Evolutionary conservation across 1,140 invertebrate genomes (phyloP).

Genomic region (Uloborus diversus): DNA sequence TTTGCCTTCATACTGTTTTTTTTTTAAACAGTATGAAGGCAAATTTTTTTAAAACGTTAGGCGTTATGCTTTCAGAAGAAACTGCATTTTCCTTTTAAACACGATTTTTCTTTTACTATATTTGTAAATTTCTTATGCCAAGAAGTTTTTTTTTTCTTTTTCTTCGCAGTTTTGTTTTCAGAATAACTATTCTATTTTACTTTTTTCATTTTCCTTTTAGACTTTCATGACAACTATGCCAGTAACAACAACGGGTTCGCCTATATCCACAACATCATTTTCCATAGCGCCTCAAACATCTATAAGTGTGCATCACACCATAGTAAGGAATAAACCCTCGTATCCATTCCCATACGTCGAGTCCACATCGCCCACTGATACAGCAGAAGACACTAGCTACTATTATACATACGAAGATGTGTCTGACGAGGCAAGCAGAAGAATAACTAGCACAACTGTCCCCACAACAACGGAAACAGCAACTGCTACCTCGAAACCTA

Average conservation of each 20-base stretch:
- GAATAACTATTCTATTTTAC: too few species aligned
- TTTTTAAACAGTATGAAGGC: too few species aligned
- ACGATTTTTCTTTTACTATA: too few species aligned
- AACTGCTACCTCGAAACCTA: background rate
- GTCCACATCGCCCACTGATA: constrained; percentile 10
- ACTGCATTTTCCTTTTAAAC: too few species aligned
- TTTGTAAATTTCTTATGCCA: too few species aligned
- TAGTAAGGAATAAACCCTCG: constrained; percentile 37
- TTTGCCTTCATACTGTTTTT: too few species aligned
- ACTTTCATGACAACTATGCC: background rate
- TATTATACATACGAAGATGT: constrained; percentile 50
- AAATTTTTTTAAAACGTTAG: too few species aligned
- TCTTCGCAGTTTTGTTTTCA: too few species aligned
- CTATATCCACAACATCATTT: background rate
- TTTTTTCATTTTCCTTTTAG: background rate
- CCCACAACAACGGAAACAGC: background rate
- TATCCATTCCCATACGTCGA: constrained; percentile 30
- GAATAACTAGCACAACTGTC: background rate
- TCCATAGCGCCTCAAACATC: constrained; percentile 38
- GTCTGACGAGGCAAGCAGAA: constrained; percentile 13
- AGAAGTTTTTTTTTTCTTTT: too few species aligned
- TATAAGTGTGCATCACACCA: constrained; percentile 38
- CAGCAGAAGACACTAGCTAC: constrained; percentile 36
- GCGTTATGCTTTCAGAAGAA: too few species aligned
- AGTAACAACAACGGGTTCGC: background rate